Percentiles rank a stretch among this genome's conserved stretches.
phyloP scores from a whole-genome alignment of 2,888 invertebrate species.

The Hecatera dysodea region DNA sequence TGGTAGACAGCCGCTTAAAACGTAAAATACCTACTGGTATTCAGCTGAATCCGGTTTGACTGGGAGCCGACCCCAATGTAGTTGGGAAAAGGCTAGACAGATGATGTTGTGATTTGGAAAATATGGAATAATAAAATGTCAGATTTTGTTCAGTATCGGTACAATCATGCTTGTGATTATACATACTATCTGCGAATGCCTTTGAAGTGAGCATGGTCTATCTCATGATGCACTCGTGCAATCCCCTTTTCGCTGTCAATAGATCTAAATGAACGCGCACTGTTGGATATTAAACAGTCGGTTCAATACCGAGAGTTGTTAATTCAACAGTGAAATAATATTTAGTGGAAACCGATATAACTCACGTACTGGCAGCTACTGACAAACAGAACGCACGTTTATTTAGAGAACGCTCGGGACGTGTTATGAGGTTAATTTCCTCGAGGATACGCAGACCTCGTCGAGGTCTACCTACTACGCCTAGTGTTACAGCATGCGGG shows the following conservation, averaged over 20 bases:
- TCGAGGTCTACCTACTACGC: not conserved
- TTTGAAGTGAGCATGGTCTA: no score
- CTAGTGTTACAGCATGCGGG: not conserved
- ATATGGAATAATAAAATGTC: no score
- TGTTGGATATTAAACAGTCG: not conserved
- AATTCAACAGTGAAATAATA: not conserved
- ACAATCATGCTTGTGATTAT: not conserved
- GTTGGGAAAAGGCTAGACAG: no score
- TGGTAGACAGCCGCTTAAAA: no score
- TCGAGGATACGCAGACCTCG: conserved; percentile 8
- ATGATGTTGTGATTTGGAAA: no score
- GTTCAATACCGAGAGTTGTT: no score
- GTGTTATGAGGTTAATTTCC: conserved; percentile 1
- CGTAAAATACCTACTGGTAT: no score
- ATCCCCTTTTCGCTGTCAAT: not conserved
- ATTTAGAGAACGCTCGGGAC: not conserved
- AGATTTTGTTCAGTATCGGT: not conserved
- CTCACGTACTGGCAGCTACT: not conserved
- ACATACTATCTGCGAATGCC: not conserved
- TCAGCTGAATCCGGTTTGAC: no score
- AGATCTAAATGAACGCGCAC: not conserved
- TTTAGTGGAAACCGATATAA: not conserved
- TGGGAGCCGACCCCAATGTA: no score
- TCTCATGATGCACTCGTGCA: not conserved
- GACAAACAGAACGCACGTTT: not conserved